phyloP scores from a whole-genome alignment of 2,888 invertebrate genomes.

The Eledone cirrhosa region DNA sequence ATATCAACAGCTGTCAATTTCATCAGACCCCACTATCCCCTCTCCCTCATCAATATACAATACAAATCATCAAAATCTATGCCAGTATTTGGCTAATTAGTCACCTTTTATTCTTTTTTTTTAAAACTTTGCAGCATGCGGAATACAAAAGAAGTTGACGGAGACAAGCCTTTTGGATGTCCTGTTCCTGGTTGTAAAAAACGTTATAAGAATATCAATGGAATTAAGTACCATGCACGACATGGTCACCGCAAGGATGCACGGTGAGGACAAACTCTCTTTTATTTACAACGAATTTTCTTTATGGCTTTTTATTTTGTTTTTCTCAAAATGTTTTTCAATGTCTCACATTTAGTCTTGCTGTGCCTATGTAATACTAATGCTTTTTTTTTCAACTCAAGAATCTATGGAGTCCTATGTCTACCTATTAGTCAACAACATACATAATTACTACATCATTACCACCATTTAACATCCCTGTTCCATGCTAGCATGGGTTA shows the following conservation, averaged over 20 bases:
- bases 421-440: too few species aligned
- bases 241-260: constrained; percentile 87
- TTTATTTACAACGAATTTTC: background rate
- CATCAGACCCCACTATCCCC: too few species aligned
- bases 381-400: background rate
- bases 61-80: too few species aligned
- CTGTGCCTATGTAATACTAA: background rate
- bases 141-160: constrained; percentile 61
- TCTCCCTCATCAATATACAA: too few species aligned
- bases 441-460: too few species aligned
- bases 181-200: constrained; percentile 88
- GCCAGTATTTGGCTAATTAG: too few species aligned
- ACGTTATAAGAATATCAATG: constrained; percentile 87
- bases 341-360: background rate
- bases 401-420: too few species aligned
- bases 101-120: background rate
- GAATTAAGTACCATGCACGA: constrained; percentile 87
- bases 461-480: too few species aligned
- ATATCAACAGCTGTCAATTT: too few species aligned
- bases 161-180: constrained; percentile 84
- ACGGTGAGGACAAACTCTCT: constrained; percentile 72
- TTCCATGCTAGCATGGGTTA: too few species aligned
- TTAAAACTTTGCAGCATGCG: constrained; percentile 46
- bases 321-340: background rate
- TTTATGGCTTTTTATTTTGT: background rate